These are phyloP conservation scores for Platyscelio sp. DNA, from an alignment of 2,888 invertebrate species.

Conservation along the genomic window DNA sequence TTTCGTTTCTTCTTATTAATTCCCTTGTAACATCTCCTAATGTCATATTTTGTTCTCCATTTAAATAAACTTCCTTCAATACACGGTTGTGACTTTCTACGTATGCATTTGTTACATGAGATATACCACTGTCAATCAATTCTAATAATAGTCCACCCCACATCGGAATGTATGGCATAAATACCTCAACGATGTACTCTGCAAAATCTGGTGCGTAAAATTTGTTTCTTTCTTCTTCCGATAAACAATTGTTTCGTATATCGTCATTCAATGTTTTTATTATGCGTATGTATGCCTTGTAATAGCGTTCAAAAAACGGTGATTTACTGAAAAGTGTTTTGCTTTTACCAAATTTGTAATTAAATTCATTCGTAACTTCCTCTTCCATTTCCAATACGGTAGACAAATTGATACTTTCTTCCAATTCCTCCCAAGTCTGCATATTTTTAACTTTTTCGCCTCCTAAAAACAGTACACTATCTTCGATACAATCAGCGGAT, in stretches of 20 bases:
- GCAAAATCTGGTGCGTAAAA: conserved; percentile 15
- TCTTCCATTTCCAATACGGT: conserved; percentile 19
- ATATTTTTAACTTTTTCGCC: conserved; percentile 19
- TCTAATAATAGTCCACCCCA: background rate
- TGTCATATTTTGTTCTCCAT: conserved; percentile 2
- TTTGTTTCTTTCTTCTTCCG: background rate
- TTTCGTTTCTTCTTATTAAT: conserved; percentile 2
- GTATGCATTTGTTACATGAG: conserved; percentile 60
- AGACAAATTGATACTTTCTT: conserved; percentile 22
- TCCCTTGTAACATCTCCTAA: conserved; percentile 39
- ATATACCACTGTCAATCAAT: background rate
- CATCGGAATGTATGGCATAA: background rate
- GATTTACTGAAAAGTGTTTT: conserved; percentile 45
- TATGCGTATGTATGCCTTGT: too few species aligned
- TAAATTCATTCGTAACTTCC: background rate
- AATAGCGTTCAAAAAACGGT: conserved; percentile 45
- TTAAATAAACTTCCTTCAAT: background rate
- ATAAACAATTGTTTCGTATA: background rate
- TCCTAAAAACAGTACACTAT: conserved; percentile 11
- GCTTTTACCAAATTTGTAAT: background rate
- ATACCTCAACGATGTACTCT: background rate
- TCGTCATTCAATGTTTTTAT: too few species aligned
- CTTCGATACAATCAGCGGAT: background rate
- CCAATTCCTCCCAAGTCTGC: background rate
- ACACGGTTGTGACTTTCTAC: conserved; percentile 48